phyloP scores from a whole-genome alignment of 2,113 vertebrate genomes.

The Enhydra lutris region DNA sequence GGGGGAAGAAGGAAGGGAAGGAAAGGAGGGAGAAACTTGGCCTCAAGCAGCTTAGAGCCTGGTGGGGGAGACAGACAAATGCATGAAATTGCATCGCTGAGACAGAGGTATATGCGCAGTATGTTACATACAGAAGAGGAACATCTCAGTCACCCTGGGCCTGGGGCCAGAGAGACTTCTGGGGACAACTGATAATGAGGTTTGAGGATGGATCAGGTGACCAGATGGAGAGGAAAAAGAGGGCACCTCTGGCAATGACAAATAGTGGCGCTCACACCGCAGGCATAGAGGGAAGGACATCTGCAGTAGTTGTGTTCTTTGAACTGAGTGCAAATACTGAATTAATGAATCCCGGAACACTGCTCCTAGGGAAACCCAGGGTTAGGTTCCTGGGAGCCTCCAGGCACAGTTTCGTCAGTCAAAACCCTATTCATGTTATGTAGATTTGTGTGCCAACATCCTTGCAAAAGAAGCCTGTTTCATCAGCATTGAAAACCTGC shows the following conservation, averaged over 20 bases:
- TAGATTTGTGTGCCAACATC: background rate
- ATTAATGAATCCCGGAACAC: background rate
- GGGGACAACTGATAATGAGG: background rate
- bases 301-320: no score
- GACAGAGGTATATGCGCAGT: background rate
- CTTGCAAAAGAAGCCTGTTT: background rate
- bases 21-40: background rate
- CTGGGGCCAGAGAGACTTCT: background rate
- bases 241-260: background rate
- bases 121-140: background rate
- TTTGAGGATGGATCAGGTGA: background rate
- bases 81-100: background rate
- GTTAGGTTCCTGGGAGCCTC: background rate
- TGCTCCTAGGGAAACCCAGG: no score
- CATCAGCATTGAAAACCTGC: background rate
- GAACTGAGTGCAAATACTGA: background rate
- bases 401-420: background rate
- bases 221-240: background rate
- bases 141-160: background rate
- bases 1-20: background rate
- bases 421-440: background rate
- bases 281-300: background rate
- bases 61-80: background rate
- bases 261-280: no score
- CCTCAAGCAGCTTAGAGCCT: background rate